Evolutionary conservation across 2,113 vertebrate genomes (phyloP).

Genomic region (Spea bombifrons): DNA sequence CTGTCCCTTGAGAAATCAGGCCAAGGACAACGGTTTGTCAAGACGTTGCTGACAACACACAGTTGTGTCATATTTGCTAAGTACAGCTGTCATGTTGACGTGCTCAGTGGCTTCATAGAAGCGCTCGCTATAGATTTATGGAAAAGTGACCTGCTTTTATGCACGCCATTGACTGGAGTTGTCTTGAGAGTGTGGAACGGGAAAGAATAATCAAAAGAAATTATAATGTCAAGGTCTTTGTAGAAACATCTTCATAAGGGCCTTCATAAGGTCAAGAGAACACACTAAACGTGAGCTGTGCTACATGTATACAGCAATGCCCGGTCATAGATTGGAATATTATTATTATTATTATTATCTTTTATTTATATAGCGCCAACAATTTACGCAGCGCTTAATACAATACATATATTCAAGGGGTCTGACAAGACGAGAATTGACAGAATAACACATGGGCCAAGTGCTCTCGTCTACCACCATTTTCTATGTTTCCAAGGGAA

Average conservation of each 20-base stretch:
- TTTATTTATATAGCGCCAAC: no score
- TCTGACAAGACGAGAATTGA: no score
- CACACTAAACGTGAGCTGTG: neutral
- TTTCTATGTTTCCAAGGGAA: no score
- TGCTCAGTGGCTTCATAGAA: neutral
- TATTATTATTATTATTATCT: no score
- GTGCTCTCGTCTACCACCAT: no score
- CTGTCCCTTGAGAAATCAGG: neutral
- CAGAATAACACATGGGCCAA: no score
- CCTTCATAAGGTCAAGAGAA: neutral
- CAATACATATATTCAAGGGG: no score
- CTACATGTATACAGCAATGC: neutral
- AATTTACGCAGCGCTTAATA: no score
- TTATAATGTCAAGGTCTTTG: neutral
- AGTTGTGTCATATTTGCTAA: neutral
- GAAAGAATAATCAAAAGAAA: neutral
- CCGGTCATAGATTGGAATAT: no score
- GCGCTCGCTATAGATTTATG: neutral
- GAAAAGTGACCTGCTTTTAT: neutral
- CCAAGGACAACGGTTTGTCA: neutral
- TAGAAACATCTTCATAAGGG: neutral
- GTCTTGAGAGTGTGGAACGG: neutral
- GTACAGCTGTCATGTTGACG: constrained; percentile 6
- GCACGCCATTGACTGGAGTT: neutral
- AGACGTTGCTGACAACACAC: neutral